Evolutionary conservation across 2,888 invertebrate species (phyloP).

Genomic region (Acrobasis repandana): DNA sequence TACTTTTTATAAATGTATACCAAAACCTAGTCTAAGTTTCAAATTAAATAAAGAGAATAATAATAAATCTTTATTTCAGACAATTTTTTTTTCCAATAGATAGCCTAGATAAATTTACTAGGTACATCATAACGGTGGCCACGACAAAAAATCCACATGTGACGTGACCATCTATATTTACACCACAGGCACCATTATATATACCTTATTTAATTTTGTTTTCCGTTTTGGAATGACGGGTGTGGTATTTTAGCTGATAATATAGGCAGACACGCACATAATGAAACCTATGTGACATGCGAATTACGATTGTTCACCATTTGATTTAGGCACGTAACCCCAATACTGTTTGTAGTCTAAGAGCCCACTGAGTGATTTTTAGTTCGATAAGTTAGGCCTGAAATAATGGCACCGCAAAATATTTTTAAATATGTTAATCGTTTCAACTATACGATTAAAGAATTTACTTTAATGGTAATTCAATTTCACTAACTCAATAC

Average conservation of each 20-base stretch:
- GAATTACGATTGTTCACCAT: slow-evolving; percentile 60
- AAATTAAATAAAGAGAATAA: too few species aligned
- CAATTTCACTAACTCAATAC: too few species aligned
- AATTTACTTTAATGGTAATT: too few species aligned
- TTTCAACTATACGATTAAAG: neutral
- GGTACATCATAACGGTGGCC: too few species aligned
- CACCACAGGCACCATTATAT: neutral
- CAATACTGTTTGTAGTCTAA: slow-evolving; percentile 27
- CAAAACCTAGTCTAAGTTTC: too few species aligned
- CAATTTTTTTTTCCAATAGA: too few species aligned
- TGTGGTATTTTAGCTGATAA: slow-evolving; percentile 40
- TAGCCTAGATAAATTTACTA: too few species aligned
- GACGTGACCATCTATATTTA: too few species aligned
- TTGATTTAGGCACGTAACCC: slow-evolving; percentile 65
- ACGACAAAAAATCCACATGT: too few species aligned
- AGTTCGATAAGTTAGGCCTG: neutral
- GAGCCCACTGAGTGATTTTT: neutral
- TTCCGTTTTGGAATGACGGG: slow-evolving; percentile 36
- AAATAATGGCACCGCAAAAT: neutral
- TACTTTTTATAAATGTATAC: too few species aligned
- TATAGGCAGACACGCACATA: slow-evolving; percentile 48
- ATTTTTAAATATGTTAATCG: neutral
- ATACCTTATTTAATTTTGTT: slow-evolving; percentile 4
- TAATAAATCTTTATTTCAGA: too few species aligned
- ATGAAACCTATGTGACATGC: slow-evolving; percentile 58